Conservation (phyloP, 2,797 vertebrate species). For the Falco biarmicus region DNA sequence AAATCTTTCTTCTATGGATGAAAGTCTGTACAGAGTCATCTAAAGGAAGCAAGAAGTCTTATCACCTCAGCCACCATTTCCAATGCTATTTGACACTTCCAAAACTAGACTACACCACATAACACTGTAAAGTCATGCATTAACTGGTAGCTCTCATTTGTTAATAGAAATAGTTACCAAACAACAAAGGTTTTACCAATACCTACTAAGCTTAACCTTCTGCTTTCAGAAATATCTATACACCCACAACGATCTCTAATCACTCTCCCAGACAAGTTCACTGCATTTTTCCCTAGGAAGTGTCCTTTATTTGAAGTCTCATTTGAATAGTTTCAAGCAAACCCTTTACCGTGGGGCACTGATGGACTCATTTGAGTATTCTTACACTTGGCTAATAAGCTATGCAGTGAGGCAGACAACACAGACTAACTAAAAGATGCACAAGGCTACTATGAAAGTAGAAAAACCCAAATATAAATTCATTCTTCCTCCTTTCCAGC, state of each 20-base stretch:
- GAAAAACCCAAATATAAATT: background rate
- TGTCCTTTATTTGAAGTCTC: background rate
- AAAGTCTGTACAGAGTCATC: background rate
- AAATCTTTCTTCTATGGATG: background rate
- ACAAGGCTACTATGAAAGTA: background rate
- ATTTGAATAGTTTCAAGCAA: background rate
- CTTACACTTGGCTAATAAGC: background rate
- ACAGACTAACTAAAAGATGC: background rate
- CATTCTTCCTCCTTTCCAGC: background rate
- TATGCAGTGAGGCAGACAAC: background rate
- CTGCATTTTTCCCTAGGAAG: background rate
- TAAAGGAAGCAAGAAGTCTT: background rate
- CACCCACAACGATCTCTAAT: background rate
- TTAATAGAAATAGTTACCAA: background rate
- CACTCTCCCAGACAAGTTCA: background rate
- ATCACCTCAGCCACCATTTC: background rate
- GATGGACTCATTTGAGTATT: background rate
- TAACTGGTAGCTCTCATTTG: background rate
- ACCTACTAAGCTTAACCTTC: accelerated
- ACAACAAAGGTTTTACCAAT: background rate
- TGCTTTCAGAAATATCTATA: background rate
- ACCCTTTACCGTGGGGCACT: background rate
- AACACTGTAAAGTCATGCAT: background rate
- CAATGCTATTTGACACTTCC: background rate
- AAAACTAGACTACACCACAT: background rate